Base-by-base conservation (phyloP, 1,140 invertebrate species). In the Eumeta japonica region DNA sequence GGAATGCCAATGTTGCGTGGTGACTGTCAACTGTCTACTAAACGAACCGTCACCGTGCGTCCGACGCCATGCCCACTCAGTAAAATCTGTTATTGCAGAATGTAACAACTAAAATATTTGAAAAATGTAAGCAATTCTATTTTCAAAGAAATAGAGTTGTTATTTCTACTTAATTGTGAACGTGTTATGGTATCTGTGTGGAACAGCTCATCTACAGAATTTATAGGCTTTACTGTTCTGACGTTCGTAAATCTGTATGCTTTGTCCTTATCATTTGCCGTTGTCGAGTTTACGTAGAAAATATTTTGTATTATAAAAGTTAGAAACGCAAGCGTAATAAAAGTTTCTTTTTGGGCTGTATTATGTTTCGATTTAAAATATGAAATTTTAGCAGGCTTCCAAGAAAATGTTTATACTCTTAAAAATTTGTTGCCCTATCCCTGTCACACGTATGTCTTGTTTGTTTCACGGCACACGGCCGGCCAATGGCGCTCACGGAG, bases 21-120 rank as follows among this genome's bases (percentile, higher is more conserved):
- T 58, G 68, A 74, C 68, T 71, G 68, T 74, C 68, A 74, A 74
- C 55, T 74, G 66, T 71, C 70, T 71, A 71, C 70, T 74, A 74
- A 71, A 68, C 63, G 66, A 68, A 62, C 71, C 66, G 66, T 70
- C 70, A 67, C 62, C 62, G 65, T 52, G 62, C 50, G 55, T 54
- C 62, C 57, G 58, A 63, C 70, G 70, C 70, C 70, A 71, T 74
- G 70, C 70, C 70, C 70, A 70, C 67, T 66, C 56, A 43, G 56
- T 54, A 51, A 45, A 52, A 39, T 35, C 14, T n/a, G 3, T 1
- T 2, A 5, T n/a, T 1, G 12, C 10, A 9, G 35, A 40, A 40
- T 28, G n/a, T 13, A 29, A 18, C 29, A 52, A 48, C 13, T 40
- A 31, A 20, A n/a, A 41, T 45, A 37, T 38, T 28, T 4, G 10